Percentiles rank a stretch among this genome's conserved stretches.
phyloP scores from a whole-genome alignment of 2,113 vertebrate genomes.

The Dipodomys merriami region DNA sequence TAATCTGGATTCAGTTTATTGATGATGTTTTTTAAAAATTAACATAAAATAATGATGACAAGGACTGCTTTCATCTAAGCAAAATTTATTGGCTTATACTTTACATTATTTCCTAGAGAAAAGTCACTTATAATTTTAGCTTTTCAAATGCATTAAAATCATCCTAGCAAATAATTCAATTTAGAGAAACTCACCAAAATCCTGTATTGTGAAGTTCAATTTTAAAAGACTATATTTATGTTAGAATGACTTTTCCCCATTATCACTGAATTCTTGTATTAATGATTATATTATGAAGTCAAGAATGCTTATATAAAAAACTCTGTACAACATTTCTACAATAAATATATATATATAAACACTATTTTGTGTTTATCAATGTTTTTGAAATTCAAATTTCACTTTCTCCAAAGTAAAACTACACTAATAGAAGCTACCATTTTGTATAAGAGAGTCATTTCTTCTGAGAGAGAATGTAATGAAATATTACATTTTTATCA shows the following conservation, averaged over 20 bases:
- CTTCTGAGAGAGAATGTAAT: background rate
- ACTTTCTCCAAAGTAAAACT: background rate
- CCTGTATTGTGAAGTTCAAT: background rate
- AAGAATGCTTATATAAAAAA: background rate
- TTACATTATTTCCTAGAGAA: background rate
- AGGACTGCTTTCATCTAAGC: background rate
- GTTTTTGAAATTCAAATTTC: background rate
- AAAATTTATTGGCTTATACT: background rate
- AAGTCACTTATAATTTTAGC: background rate
- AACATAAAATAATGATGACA: background rate
- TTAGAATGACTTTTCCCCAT: background rate
- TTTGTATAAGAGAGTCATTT: background rate
- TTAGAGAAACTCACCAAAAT: background rate
- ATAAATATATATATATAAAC: too few species aligned
- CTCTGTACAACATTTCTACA: too few species aligned
- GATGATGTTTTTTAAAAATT: background rate
- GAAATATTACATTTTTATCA: background rate
- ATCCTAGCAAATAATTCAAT: background rate
- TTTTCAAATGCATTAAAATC: background rate
- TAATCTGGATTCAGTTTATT: background rate
- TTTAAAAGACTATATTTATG: background rate
- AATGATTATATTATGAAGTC: background rate
- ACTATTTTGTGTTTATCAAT: background rate
- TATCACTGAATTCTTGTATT: background rate
- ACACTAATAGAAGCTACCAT: background rate